Evolutionary conservation across 2,797 vertebrate species (phyloP).

Genomic region (Phalanger gymnotis): DNA sequence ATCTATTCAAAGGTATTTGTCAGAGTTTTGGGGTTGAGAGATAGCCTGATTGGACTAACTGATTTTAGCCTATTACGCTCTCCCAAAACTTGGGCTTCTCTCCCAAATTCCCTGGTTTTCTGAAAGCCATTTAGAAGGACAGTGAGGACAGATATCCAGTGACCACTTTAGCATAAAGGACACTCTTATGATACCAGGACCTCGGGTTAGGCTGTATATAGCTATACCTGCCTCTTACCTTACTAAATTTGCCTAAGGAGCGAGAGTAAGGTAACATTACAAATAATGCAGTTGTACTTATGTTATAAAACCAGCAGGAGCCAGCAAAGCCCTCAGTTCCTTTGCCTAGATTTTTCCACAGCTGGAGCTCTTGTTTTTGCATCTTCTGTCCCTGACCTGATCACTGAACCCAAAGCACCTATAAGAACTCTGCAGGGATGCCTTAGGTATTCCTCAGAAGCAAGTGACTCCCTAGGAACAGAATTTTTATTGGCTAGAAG

Average conservation of each 20-base stretch:
- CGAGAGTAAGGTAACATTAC: background rate
- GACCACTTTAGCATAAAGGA: background rate
- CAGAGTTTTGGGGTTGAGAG: background rate
- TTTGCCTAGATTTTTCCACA: slow-evolving; percentile 39
- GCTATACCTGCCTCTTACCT: background rate
- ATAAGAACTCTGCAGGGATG: background rate
- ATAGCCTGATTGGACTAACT: background rate
- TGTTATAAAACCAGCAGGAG: background rate
- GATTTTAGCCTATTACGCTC: background rate
- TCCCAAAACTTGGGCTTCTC: background rate
- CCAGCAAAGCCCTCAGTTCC: background rate
- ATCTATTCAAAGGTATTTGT: background rate
- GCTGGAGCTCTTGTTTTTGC: background rate
- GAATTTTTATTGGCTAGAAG: slow-evolving; percentile 46
- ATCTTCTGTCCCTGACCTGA: background rate
- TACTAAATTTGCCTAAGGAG: background rate
- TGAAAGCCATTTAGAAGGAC: background rate
- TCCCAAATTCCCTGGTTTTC: background rate
- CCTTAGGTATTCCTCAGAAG: background rate
- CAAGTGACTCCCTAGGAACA: background rate
- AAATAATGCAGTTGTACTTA: background rate
- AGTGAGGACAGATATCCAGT: background rate
- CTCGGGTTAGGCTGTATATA: background rate
- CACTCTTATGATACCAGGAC: background rate
- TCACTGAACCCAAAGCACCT: background rate